phyloP scores from a whole-genome alignment of 1,140 invertebrate species.

The Hyles euphorbiae region DNA sequence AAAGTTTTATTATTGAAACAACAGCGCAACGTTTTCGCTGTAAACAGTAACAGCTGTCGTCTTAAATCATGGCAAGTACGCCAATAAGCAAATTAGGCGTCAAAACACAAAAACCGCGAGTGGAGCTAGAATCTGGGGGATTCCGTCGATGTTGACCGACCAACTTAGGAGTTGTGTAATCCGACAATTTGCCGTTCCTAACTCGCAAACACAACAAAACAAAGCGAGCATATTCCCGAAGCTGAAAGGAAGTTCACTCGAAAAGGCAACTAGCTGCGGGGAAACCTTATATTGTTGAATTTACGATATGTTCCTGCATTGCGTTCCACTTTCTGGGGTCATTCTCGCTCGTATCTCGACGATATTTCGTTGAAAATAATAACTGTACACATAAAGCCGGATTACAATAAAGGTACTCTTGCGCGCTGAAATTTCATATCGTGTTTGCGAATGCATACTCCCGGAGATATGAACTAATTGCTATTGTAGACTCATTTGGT shows the following conservation, averaged over 20 bases:
- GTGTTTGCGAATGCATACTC: conserved; percentile 22
- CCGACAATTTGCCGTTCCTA: conserved; percentile 63
- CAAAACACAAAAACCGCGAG: conserved; percentile 42
- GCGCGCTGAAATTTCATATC: conserved; percentile 36
- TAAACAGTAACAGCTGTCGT: conserved; percentile 26
- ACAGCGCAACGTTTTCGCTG: conserved; percentile 42
- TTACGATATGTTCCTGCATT: conserved; percentile 58
- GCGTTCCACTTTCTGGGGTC: conserved; percentile 52
- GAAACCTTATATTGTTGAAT: conserved; percentile 67
- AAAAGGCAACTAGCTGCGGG: conserved; percentile 63
- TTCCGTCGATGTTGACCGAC: conserved; percentile 55
- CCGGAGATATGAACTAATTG: conserved; percentile 28
- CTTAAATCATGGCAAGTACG: conserved; percentile 20
- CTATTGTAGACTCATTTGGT: conserved; percentile 44
- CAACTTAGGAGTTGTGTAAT: conserved; percentile 69
- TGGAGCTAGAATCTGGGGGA: conserved; percentile 46
- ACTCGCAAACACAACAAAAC: conserved; percentile 69
- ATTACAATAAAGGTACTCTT: conserved; percentile 41
- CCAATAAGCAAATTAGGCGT: conserved; percentile 35
- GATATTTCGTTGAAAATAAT: conserved; percentile 55
- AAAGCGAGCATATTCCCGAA: conserved; percentile 60
- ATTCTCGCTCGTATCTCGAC: conserved; percentile 48
- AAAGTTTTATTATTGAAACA: conserved; percentile 37
- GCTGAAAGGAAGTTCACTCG: conserved; percentile 62
- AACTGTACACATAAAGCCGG: conserved; percentile 40